Percentiles rank a stretch among this genome's conserved stretches.
phyloP scores from a whole-genome alignment of 2,888 invertebrate genomes.

The Caradrina kadenii region DNA sequence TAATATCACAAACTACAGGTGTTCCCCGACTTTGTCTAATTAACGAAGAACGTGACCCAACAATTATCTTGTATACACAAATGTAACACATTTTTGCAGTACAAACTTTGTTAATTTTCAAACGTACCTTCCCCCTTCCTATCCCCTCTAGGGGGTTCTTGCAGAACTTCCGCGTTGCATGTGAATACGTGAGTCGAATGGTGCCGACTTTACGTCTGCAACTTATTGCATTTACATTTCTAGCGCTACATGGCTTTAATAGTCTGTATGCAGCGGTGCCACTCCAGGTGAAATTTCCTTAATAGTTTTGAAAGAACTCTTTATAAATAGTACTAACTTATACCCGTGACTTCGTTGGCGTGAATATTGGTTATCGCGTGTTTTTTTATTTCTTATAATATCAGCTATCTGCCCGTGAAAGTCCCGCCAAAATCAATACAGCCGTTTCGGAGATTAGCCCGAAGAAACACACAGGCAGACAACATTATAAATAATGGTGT shows the following conservation, averaged over 20 bases:
- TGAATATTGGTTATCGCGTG: no score
- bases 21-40: constrained; percentile 46
- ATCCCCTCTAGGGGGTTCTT: constrained; percentile 31
- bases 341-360: no score
- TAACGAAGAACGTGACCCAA: constrained; percentile 52
- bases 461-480: no score
- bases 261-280: constrained; percentile 17
- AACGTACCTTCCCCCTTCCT: constrained; percentile 38
- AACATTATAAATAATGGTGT: no score
- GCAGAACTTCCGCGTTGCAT: constrained; percentile 56
- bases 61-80: constrained; percentile 30
- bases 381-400: no score
- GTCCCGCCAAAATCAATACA: no score
- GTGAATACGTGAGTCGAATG: constrained; percentile 59
- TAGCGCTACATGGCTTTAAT: constrained; percentile 42
- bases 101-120: constrained; percentile 60
- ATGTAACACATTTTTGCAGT: constrained; percentile 56
- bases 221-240: constrained; percentile 58
- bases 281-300: constrained; percentile 16
- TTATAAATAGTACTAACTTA: background rate
- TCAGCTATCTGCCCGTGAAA: no score
- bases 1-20: constrained; percentile 27
- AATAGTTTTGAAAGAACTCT: background rate
- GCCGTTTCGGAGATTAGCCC: no score
- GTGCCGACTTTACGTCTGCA: constrained; percentile 40